These are phyloP conservation scores for Ariolimax columbianus DNA, from an alignment of 2,888 invertebrate genomes.

Conservation along the genomic window DNA sequence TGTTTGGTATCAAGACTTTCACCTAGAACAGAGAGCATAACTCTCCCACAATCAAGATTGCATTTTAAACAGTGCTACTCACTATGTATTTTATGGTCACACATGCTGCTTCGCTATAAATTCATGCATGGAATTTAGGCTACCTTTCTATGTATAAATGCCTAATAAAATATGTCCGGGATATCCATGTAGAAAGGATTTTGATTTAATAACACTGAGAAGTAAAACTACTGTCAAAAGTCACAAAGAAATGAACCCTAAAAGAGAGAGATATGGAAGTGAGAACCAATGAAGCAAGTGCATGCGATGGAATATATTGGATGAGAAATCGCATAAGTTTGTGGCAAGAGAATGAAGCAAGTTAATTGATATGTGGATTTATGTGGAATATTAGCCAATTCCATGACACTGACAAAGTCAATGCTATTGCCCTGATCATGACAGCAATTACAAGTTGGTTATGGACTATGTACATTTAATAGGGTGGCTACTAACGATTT, in stretches of 20 bases:
- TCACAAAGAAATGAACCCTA: background rate
- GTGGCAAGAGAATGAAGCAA: background rate
- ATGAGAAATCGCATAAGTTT: background rate
- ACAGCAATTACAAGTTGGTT: too few relatives aligned
- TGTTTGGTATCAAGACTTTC: constrained; percentile 79
- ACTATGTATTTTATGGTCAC: background rate
- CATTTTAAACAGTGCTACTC: background rate
- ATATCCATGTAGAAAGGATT: too few relatives aligned
- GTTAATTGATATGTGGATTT: too few relatives aligned
- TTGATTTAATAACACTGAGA: too few relatives aligned
- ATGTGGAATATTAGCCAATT: too few relatives aligned
- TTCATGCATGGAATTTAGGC: constrained; percentile 13
- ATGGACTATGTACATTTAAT: too few relatives aligned
- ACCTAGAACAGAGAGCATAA: constrained; percentile 67
- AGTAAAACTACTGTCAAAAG: too few relatives aligned
- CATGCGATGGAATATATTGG: background rate
- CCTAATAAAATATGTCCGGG: too few relatives aligned
- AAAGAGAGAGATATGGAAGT: background rate
- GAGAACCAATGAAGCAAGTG: background rate
- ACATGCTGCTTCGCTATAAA: constrained; percentile 4
- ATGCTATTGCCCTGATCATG: background rate
- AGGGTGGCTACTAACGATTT: too few relatives aligned
- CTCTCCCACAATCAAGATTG: background rate
- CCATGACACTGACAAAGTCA: background rate
- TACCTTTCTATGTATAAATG: too few relatives aligned